These are phyloP conservation scores for Drosophila mauritiana DNA, from an alignment of 1,140 invertebrate species.

Conservation along the genomic window DNA sequence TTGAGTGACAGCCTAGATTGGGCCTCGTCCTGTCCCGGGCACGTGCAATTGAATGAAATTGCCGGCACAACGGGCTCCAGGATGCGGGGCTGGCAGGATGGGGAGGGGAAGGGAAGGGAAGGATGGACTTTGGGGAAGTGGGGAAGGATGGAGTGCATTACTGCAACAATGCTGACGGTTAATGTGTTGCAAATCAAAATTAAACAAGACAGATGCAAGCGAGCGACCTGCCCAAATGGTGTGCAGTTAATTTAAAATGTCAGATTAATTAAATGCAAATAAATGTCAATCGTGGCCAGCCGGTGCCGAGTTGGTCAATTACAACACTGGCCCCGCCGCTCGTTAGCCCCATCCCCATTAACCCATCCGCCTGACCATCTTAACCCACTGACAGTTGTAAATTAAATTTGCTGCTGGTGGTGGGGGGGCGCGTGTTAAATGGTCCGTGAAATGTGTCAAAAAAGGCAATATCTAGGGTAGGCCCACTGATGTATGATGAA, in stretches of 20 bases:
- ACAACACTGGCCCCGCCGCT: neutral
- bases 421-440: slow-evolving; percentile 44
- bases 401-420: slow-evolving; percentile 43
- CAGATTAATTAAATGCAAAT: slow-evolving; percentile 82
- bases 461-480: neutral
- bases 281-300: slow-evolving; percentile 64
- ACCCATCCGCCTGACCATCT: slow-evolving; percentile 3
- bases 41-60: slow-evolving; percentile 78
- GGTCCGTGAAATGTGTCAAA: slow-evolving; percentile 68
- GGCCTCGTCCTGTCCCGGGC: slow-evolving; percentile 38
- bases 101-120: too few relatives aligned
- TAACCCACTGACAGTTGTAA: slow-evolving; percentile 29
- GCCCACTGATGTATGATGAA: slow-evolving; percentile 40
- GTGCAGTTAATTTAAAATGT: slow-evolving; percentile 76
- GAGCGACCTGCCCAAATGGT: slow-evolving; percentile 33
- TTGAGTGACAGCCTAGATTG: slow-evolving; percentile 71
- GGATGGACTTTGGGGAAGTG: neutral
- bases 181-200: slow-evolving; percentile 81
- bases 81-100: neutral
- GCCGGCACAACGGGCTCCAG: slow-evolving; percentile 45
- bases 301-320: slow-evolving; percentile 48
- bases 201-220: slow-evolving; percentile 68
- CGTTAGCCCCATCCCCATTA: neutral
- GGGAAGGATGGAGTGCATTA: neutral
- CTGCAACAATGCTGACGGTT: slow-evolving; percentile 48